These are phyloP conservation scores for Oxyteleia sp. DNA, from an alignment of 2,888 invertebrate genomes.

Conservation along the genomic window DNA sequence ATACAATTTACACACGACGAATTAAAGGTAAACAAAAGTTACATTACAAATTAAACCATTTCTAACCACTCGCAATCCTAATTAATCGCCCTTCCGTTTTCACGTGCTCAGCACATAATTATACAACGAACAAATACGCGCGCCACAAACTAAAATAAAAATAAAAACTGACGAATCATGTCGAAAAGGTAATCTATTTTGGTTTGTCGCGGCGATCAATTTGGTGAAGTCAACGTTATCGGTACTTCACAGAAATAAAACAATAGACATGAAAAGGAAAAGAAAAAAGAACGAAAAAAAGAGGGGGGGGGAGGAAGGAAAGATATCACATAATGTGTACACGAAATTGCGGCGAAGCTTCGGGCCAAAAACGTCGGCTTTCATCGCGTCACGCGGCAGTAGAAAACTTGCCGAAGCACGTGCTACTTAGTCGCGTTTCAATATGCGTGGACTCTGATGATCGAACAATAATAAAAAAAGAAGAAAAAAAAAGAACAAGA, in stretches of 20 bases:
- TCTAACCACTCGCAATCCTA: too few relatives aligned
- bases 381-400: too few relatives aligned
- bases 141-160: constrained; percentile 44
- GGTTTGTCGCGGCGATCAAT: constrained; percentile 43
- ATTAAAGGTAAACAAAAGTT: too few relatives aligned
- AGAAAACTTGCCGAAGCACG: constrained; percentile 42
- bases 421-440: constrained; percentile 33
- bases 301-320: background rate
- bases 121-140: constrained; percentile 51
- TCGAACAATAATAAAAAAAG: constrained; percentile 27
- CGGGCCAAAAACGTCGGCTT: too few relatives aligned
- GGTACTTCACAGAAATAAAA: background rate
- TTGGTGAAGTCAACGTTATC: constrained; percentile 37
- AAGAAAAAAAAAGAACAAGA: background rate
- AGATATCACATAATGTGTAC: background rate
- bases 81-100: too few relatives aligned
- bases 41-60: too few relatives aligned
- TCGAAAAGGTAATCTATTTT: constrained; percentile 59
- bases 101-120: constrained; percentile 44
- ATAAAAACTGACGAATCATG: constrained; percentile 60
- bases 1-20: too few relatives aligned
- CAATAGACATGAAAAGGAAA: background rate
- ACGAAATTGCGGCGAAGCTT: constrained; percentile 15
- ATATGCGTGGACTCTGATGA: constrained; percentile 21
- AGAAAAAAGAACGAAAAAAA: background rate